Percentiles rank a stretch among this genome's conserved stretches.
phyloP scores from a whole-genome alignment of 2,113 vertebrate species.

The Zonotrichia leucophrys region DNA sequence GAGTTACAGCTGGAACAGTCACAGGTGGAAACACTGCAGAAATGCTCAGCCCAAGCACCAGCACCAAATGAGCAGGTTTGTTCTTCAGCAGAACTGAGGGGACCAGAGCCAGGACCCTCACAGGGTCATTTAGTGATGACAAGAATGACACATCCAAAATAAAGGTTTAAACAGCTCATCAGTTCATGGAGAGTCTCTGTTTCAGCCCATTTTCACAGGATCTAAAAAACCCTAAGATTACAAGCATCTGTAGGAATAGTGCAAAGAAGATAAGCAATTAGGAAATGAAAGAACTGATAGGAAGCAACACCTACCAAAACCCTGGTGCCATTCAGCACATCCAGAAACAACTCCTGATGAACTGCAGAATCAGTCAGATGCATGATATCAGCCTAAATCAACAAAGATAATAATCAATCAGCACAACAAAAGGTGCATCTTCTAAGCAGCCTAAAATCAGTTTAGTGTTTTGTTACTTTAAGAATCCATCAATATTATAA shows the following conservation, averaged over 20 bases:
- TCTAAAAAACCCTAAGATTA: not conserved
- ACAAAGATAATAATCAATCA: not conserved
- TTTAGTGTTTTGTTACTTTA: not conserved
- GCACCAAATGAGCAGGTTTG: not conserved
- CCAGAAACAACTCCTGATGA: constrained; percentile 87
- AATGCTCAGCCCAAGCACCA: not conserved
- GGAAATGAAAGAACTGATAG: not conserved
- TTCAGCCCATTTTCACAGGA: not conserved
- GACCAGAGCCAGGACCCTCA: not conserved
- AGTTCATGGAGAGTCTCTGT: not conserved
- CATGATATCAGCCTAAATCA: constrained; percentile 86
- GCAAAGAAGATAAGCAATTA: not conserved
- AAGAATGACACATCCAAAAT: not conserved
- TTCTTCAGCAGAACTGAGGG: not conserved
- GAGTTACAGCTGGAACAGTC: not conserved
- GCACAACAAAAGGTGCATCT: not conserved
- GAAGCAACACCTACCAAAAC: constrained; percentile 80
- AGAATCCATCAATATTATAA: not conserved
- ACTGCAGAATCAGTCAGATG: constrained; percentile 83
- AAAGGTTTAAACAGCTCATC: not conserved
- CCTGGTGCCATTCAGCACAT: constrained; percentile 88
- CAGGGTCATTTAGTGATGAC: not conserved
- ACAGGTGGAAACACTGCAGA: not conserved
- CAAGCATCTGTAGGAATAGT: not conserved
- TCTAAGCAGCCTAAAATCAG: not conserved